These are phyloP conservation scores for Pegea sp. DNA, from an alignment of 23 tunicate species.

Conservation along the genomic window DNA sequence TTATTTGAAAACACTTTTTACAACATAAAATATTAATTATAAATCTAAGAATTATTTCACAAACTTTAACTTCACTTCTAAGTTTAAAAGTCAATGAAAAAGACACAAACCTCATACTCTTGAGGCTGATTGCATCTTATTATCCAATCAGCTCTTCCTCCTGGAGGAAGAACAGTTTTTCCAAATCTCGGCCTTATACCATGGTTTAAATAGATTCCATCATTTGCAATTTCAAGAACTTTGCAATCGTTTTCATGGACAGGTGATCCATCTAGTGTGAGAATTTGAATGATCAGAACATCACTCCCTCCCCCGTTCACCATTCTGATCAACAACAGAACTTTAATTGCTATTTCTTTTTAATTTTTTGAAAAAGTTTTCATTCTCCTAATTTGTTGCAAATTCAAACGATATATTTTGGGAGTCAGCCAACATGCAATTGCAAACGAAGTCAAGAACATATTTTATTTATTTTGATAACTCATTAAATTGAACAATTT, in stretches of 20 bases:
- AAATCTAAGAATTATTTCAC: too few relatives aligned
- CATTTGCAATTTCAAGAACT: constrained; percentile 41
- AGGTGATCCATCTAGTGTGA: constrained; percentile 3
- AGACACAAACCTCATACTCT: constrained; percentile 23
- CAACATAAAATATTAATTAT: background rate
- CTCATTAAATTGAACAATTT: too few relatives aligned
- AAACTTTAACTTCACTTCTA: too few relatives aligned
- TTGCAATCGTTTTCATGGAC: constrained; percentile 5
- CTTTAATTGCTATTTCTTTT: too few relatives aligned
- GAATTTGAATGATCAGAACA: constrained; percentile 10
- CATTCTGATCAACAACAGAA: constrained; percentile 29
- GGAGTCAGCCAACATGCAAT: too few relatives aligned
- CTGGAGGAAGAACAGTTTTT: constrained; percentile 25
- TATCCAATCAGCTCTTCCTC: constrained; percentile 50
- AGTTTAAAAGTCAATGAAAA: background rate
- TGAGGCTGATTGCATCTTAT: constrained; percentile 35
- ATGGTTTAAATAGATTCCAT: constrained; percentile 39
- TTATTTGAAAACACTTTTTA: background rate
- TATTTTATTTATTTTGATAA: too few relatives aligned
- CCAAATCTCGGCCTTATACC: constrained; percentile 7
- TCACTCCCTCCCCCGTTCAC: constrained; percentile 72
- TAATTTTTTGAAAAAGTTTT: too few relatives aligned
- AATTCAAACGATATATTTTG: too few relatives aligned
- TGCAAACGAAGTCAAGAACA: too few relatives aligned
- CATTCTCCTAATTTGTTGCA: too few relatives aligned